Conservation (phyloP, 2,797 vertebrate genomes). For the Macropodus opercularis region DNA sequence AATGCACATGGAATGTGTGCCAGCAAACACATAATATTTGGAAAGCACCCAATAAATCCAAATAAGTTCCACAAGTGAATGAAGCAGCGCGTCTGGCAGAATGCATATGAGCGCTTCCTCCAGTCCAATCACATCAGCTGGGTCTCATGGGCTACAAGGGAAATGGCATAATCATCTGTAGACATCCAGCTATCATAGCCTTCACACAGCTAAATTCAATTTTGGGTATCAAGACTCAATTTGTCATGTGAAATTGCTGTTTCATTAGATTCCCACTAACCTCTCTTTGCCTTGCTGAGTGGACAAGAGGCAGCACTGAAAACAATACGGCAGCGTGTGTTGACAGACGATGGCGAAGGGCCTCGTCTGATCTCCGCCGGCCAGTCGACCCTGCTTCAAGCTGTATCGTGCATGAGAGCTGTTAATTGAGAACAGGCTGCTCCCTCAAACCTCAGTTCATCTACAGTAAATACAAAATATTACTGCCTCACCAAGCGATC, state of each 20-base stretch:
- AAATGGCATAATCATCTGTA: constrained; percentile 55
- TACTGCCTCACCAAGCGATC: no score
- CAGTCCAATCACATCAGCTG: constrained; percentile 50
- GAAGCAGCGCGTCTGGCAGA: constrained; percentile 8
- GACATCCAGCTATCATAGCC: constrained; percentile 47
- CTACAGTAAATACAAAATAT: constrained; percentile 19
- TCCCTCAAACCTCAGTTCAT: constrained; percentile 26
- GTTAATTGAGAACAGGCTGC: constrained; percentile 44
- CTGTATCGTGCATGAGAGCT: constrained; percentile 8
- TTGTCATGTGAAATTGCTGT: constrained; percentile 59
- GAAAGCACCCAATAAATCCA: constrained; percentile 17
- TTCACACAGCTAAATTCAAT: constrained; percentile 52
- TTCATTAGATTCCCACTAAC: constrained; percentile 69
- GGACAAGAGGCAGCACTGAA: constrained; percentile 27
- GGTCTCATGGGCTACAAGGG: constrained; percentile 28
- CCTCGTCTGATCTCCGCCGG: constrained; percentile 34
- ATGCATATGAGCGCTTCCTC: constrained; percentile 12
- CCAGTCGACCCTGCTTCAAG: constrained; percentile 22
- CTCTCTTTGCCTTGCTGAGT: constrained; percentile 40
- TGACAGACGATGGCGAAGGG: not conserved
- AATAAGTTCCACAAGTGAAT: constrained; percentile 35
- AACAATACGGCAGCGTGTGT: constrained; percentile 17
- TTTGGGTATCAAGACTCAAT: constrained; percentile 58
- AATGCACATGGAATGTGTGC: not conserved
- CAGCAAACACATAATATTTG: not conserved